These are phyloP conservation scores for Scaptomyza pallida DNA, from an alignment of 1,140 invertebrate genomes.

Conservation along the genomic window DNA sequence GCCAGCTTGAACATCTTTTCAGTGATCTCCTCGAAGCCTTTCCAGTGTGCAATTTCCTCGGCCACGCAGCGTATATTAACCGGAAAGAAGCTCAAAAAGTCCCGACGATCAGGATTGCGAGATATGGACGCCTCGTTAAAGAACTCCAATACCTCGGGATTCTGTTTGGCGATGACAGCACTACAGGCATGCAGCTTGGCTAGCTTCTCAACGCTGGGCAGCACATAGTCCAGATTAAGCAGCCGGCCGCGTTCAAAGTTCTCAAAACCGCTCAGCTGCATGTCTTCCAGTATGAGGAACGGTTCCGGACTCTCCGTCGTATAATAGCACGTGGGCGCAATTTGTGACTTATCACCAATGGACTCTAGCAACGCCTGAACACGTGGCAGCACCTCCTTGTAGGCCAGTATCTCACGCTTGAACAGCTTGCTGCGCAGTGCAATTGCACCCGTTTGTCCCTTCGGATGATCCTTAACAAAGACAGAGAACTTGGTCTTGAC, in stretches of 20 bases:
- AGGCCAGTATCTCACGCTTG: slow-evolving; percentile 78
- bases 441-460: slow-evolving; percentile 74
- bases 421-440: slow-evolving; percentile 78
- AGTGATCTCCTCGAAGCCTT: slow-evolving; percentile 79
- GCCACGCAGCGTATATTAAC: slow-evolving; percentile 79
- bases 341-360: slow-evolving; percentile 75
- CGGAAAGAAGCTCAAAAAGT: slow-evolving; percentile 78
- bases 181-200: slow-evolving; percentile 86
- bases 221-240: slow-evolving; percentile 75
- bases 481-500: slow-evolving; percentile 75
- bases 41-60: slow-evolving; percentile 78
- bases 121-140: slow-evolving; percentile 81
- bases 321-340: slow-evolving; percentile 80
- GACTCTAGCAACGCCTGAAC: slow-evolving; percentile 68
- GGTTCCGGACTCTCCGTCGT: slow-evolving; percentile 79
- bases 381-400: slow-evolving; percentile 74
- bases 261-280: slow-evolving; percentile 65
- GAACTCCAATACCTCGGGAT: slow-evolving; percentile 70
- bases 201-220: slow-evolving; percentile 84
- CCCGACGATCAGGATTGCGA: slow-evolving; percentile 76
- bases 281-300: slow-evolving; percentile 75
- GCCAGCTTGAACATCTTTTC: slow-evolving; percentile 81
- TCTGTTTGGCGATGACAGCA: slow-evolving; percentile 72
- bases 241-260: slow-evolving; percentile 78
- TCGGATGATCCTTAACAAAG: slow-evolving; percentile 79